Base-by-base conservation (phyloP, 2,113 vertebrate genomes). In the Syngnathus scovelli region DNA sequence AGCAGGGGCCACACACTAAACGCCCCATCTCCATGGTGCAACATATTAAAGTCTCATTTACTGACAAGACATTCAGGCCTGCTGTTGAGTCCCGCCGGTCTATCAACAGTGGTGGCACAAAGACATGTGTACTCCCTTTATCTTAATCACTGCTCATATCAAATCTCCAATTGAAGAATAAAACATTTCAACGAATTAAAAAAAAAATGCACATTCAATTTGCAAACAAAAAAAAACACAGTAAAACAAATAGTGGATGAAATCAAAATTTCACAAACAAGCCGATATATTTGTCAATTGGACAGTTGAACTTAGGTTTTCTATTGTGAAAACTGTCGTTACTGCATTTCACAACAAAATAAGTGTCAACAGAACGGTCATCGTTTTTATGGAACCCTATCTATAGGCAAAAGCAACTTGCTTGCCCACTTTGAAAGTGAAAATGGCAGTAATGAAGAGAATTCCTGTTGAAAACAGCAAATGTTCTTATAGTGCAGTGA, bases 21-120 rank as follows among this genome's bases (percentile, higher is more conserved):
- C 65, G 79, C 75, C 81, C 79, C 82, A 87, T 90, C 86, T 85
- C 89, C 88, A 81, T 86, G 80, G 87, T 86, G 78, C 73, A 73
- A 86, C 82, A 72, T 87, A 90, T 91, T 91, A 90, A 90, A 90
- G 86, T 90, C 89, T 84, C 83, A 85, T 91, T 91, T 87, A 83
- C 81, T 87, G 87, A 88, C 83, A 90, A 86, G 78, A 88, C 87
- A 86, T 88, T 89, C 85, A 80, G 75, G 39, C 82, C 79, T 70
- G 73, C 84, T 86, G 84, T 82, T 86, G 83, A 44, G 82, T 79
- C 82, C 80, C 77, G 75, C 79, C 66, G 71, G 83, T 73, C 76
- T 80, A 81, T 83, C 81, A 77, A 79, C 76, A 78, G 80, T 54
- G 67, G 78, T 77, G 83, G 63, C 77, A 82, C 76, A 64, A 79